Conservation (phyloP, 2,113 vertebrate genomes). For the Opisthocomus hoazin region DNA sequence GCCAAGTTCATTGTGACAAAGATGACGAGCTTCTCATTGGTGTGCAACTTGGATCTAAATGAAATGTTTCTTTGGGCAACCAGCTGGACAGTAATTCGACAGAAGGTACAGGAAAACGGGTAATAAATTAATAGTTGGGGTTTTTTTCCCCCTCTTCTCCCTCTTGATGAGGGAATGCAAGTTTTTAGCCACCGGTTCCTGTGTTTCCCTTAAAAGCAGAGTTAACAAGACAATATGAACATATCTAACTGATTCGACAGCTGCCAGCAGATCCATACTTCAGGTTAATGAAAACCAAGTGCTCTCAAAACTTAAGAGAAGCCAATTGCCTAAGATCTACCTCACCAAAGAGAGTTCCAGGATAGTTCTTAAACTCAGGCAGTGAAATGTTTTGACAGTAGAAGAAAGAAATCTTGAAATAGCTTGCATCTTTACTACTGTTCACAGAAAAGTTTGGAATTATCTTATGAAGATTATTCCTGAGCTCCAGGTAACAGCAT, state of each 20-base stretch:
- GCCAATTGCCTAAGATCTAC: background rate
- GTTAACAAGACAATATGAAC: background rate
- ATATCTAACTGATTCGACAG: background rate
- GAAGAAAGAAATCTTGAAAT: slow-evolving; percentile 20
- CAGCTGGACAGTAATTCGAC: background rate
- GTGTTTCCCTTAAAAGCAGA: background rate
- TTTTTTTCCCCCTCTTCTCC: background rate
- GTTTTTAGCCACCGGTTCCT: background rate
- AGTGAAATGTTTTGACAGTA: slow-evolving; percentile 50
- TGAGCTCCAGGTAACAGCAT: background rate
- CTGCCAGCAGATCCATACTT: background rate
- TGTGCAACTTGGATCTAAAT: background rate
- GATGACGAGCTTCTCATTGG: background rate
- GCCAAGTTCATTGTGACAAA: background rate
- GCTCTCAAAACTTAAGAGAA: slow-evolving; percentile 30
- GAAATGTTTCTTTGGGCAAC: background rate
- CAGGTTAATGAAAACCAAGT: slow-evolving; percentile 55
- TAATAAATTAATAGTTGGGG: background rate
- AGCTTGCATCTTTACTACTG: slow-evolving; percentile 2
- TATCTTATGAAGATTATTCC: background rate
- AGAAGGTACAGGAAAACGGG: background rate
- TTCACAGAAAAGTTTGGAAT: background rate
- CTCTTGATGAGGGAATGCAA: background rate
- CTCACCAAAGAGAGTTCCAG: slow-evolving; percentile 30
- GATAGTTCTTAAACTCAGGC: background rate